Evolutionary conservation across 2,797 vertebrate genomes (phyloP).

Genomic region (Sylvilagus floridanus): DNA sequence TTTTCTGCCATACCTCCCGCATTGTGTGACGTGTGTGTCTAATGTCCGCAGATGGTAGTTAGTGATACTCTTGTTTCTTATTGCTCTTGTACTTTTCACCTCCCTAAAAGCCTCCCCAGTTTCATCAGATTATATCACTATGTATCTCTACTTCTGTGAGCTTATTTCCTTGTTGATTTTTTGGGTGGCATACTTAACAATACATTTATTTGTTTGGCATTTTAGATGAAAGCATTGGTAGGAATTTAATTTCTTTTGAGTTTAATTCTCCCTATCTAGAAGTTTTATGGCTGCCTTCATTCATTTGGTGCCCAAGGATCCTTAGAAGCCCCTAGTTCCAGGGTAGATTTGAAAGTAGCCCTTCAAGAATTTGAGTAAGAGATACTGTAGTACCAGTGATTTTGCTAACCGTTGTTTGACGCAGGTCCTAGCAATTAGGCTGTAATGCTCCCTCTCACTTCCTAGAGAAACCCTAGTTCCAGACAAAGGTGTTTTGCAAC

Average conservation of each 20-base stretch:
- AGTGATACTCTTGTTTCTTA: neutral
- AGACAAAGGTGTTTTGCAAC: neutral
- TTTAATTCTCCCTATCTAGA: neutral
- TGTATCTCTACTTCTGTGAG: neutral
- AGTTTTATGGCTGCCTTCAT: constrained; percentile 8
- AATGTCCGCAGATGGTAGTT: neutral
- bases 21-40: neutral
- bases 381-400: constrained; percentile 18
- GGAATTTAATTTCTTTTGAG: constrained; percentile 53
- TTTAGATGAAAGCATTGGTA: constrained; percentile 20
- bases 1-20: neutral
- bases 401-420: neutral
- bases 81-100: constrained; percentile 10
- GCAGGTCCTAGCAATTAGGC: neutral
- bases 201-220: neutral
- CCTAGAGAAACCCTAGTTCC: neutral
- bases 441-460: neutral
- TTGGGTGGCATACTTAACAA: neutral
- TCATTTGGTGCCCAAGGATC: neutral
- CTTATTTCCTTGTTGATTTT: constrained; percentile 56
- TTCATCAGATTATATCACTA: constrained; percentile 4
- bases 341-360: constrained; percentile 18
- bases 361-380: neutral
- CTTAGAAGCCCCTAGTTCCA: neutral
- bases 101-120: neutral